Percentiles rank a stretch among this genome's conserved stretches.
Evolutionary conservation across 2,797 vertebrate genomes (phyloP).

Genomic region (Steatocranus sp.): DNA sequence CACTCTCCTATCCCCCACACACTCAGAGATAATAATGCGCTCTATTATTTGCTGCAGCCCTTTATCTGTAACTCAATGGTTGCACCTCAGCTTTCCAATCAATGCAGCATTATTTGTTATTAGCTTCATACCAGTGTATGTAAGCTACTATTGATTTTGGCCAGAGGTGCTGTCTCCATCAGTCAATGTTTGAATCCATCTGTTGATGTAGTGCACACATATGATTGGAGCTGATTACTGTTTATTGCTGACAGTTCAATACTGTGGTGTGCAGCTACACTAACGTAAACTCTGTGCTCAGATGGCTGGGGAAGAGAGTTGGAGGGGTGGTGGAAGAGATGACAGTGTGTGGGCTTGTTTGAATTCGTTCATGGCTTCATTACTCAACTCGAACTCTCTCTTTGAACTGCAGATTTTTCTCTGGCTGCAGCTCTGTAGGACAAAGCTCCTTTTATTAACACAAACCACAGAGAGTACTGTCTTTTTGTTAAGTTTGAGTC

Average conservation of each 20-base stretch:
- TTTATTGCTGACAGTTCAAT: slow-evolving; percentile 38
- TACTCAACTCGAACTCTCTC: slow-evolving; percentile 13
- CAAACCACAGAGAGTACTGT: not conserved
- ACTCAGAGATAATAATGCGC: slow-evolving; percentile 21
- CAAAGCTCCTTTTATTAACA: slow-evolving; percentile 19
- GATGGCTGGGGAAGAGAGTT: not conserved
- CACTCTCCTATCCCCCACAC: not conserved
- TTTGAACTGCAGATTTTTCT: slow-evolving; percentile 8
- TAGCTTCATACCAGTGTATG: slow-evolving; percentile 40
- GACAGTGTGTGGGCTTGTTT: slow-evolving; percentile 19
- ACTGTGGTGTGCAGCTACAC: not conserved
- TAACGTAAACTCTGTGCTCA: not conserved
- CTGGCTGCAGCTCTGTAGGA: not conserved
- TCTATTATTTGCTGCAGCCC: slow-evolving; percentile 45
- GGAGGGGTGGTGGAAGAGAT: not conserved
- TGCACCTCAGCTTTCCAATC: slow-evolving; percentile 43
- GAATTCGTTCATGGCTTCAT: slow-evolving; percentile 24
- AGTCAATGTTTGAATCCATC: slow-evolving; percentile 62
- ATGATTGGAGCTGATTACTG: slow-evolving; percentile 47
- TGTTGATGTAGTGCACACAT: slow-evolving; percentile 50
- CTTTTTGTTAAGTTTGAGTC: not conserved
- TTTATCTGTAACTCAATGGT: slow-evolving; percentile 44
- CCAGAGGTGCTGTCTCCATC: slow-evolving; percentile 47
- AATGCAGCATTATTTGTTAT: slow-evolving; percentile 56
- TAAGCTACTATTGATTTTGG: slow-evolving; percentile 58